Conservation (phyloP, 2,113 vertebrate species). For the human (Homo sapiens) region GRCh38 chr9:131252501-131253000, state of each 20-base stretch:
- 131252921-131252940: fast-evolving
- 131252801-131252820: neutral
- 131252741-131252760: neutral
- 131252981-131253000: too few species aligned
- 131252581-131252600: fast-evolving
- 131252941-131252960: too few species aligned
- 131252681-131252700: neutral
- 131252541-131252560: neutral
- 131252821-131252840: neutral
- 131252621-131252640: too few species aligned
- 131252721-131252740: neutral
- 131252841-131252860: neutral
- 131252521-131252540: neutral
- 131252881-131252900: neutral
- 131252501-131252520: neutral
- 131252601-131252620: neutral
- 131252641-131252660: too few species aligned
- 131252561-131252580: neutral
- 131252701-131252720: neutral
- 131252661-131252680: neutral
- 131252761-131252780: neutral
- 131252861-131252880: neutral
- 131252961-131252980: too few species aligned
- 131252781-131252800: neutral
- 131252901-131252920: neutral